Conservation (phyloP, 2,113 vertebrate genomes). For the Oxyruncus cristatus region DNA sequence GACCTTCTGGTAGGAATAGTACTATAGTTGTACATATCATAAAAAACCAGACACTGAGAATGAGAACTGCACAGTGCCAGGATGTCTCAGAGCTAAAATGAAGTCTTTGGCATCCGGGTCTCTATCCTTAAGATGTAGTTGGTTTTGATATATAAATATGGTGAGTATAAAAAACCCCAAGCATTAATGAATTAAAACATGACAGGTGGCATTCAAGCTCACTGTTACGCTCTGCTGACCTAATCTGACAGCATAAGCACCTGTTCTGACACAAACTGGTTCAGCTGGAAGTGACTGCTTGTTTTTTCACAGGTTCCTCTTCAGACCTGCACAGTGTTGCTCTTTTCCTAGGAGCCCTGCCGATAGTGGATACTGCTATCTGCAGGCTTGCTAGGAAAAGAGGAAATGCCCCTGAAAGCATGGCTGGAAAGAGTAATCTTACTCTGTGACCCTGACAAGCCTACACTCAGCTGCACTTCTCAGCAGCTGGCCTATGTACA, state of each 20-base stretch:
- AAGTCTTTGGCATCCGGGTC: neutral
- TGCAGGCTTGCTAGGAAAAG: neutral
- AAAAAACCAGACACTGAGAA: neutral
- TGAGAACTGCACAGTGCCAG: neutral
- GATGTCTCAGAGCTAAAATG: neutral
- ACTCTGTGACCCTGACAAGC: neutral
- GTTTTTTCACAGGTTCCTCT: neutral
- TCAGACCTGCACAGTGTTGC: neutral
- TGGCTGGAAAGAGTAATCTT: neutral
- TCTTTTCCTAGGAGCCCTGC: neutral
- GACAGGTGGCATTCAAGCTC: neutral
- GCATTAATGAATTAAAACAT: neutral
- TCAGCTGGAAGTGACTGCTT: neutral
- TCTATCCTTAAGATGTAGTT: neutral
- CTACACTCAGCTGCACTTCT: neutral
- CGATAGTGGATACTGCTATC: neutral
- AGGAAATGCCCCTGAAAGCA: neutral
- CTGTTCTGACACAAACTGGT: neutral
- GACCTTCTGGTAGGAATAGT: neutral
- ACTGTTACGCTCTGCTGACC: neutral
- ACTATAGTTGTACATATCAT: neutral
- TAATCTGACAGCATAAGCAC: neutral
- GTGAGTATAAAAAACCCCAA: accelerated
- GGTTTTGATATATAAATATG: neutral
- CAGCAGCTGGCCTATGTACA: neutral